A percentile compares a stretch with the other conserved stretches of the same genome.
These are phyloP conservation scores for Chloromyia formosa DNA, from an alignment of 2,888 invertebrate species.

Conservation along the genomic window DNA sequence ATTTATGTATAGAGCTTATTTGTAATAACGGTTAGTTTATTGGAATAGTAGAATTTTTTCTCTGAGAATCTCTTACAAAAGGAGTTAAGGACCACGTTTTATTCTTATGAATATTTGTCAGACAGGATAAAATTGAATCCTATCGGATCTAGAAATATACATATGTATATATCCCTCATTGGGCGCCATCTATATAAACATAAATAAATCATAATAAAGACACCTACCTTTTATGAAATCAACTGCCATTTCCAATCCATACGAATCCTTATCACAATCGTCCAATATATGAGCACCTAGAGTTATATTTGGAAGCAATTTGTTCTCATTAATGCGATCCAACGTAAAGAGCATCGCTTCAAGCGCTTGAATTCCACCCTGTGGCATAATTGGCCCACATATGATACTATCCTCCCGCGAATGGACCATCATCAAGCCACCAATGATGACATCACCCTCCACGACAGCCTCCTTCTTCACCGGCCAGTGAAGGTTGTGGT, in stretches of 20 bases:
- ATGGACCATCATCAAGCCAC: conserved; percentile 93
- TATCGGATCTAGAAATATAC: too few relatives aligned
- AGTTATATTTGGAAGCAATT: conserved; percentile 73
- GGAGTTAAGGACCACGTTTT: too few relatives aligned
- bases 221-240: conserved; percentile 89
- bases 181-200: too few relatives aligned
- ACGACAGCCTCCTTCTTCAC: conserved; percentile 82
- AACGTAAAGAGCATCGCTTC: conserved; percentile 90
- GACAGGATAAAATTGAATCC: too few relatives aligned
- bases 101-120: too few relatives aligned
- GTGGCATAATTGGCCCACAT: conserved; percentile 90
- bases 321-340: conserved; percentile 73
- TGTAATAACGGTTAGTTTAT: too few relatives aligned
- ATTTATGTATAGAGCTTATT: too few relatives aligned
- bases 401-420: conserved; percentile 80
- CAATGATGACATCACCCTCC: conserved; percentile 83
- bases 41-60: too few relatives aligned
- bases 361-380: conserved; percentile 84
- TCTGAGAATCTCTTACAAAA: too few relatives aligned
- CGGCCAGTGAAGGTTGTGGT: conserved; percentile 69
- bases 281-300: conserved; percentile 88
- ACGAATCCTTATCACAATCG: conserved; percentile 92
- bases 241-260: conserved; percentile 90
- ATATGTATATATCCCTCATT: too few relatives aligned
- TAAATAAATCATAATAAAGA: too few relatives aligned